Base-by-base conservation (phyloP, 2,797 vertebrate species). In the Rhyacichthys aspro region DNA sequence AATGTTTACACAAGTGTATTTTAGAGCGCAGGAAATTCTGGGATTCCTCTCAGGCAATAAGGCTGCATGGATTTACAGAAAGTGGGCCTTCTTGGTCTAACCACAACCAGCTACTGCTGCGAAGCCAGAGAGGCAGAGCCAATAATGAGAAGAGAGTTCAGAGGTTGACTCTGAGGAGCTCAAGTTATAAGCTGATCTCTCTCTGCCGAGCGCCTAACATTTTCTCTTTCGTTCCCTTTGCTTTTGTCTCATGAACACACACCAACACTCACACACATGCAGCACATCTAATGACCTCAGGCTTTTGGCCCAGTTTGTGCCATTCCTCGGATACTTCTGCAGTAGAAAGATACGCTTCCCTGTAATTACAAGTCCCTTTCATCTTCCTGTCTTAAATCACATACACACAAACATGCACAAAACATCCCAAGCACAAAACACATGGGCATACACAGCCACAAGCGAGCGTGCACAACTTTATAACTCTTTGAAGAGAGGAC, bases 331-430 rank as follows among this genome's bases (percentile, higher is more conserved):
- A 90, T 91, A 89, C 87, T 89, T 90, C 89, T 87, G 88, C 90
- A 85, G 75, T 72, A 87, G 86, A 91, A 81, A 86, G 85, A 91
- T 90, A 91, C 62, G 76, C 88, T 88, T 88, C 85, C 84, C 89
- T 91, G 87, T 92, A 91, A 93, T 92, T 91, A 92, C 83, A 83
- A 80, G 76, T 87, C 75, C 72, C 90, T 92, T 91, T 92, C 89
- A 92, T 91, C 91, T 89, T 72, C 63, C 59, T 78, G 83, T 87
- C 84, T 86, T 86, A 79, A 88, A 84, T 86, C 81, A 82, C 78
- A 82, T 48, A 76, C 78, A 76, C 85, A 75, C 76, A 79, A 70
- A 55, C 57, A 43, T 53, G 62, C 58, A 69, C 80, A 59, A 70
- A 69, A 67, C 67, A 76, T 45, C 0, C 33, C 63, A 58, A 57